Evolutionary conservation across 2,797 vertebrate species (phyloP).

Genomic region (Eulemur albifrons): DNA sequence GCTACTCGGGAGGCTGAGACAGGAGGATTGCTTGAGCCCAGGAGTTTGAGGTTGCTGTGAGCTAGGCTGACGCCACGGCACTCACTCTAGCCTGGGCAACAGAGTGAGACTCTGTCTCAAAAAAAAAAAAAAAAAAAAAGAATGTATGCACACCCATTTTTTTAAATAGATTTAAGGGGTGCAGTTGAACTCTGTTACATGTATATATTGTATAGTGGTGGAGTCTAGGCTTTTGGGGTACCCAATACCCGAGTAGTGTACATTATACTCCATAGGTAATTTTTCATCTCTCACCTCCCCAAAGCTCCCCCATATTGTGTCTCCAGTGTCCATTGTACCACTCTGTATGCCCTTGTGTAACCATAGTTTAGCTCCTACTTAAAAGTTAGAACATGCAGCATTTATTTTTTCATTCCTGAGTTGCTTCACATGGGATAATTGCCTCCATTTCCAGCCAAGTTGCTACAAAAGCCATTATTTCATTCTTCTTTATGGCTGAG

Average conservation of each 20-base stretch:
- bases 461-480: neutral
- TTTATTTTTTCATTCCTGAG: neutral
- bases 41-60: too few relatives aligned
- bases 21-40: too few relatives aligned
- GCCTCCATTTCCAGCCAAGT: neutral
- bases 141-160: neutral
- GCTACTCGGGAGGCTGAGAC: too few relatives aligned
- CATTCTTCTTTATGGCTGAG: neutral
- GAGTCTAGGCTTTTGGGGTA: neutral
- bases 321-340: neutral
- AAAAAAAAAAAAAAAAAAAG: too few relatives aligned
- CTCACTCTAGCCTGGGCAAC: too few relatives aligned
- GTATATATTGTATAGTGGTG: neutral
- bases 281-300: neutral
- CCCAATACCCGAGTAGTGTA: neutral
- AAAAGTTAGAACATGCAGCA: neutral
- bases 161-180: neutral
- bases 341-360: neutral
- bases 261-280: neutral
- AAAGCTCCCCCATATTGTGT: neutral
- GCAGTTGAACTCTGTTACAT: neutral
- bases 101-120: too few relatives aligned
- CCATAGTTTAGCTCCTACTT: neutral
- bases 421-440: neutral
- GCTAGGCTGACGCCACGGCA: too few relatives aligned